Evolutionary conservation across 2,888 invertebrate genomes (phyloP), one percentile per base, ranked within the genome.

Genomic region (Dermolepida albohirtum): DNA sequence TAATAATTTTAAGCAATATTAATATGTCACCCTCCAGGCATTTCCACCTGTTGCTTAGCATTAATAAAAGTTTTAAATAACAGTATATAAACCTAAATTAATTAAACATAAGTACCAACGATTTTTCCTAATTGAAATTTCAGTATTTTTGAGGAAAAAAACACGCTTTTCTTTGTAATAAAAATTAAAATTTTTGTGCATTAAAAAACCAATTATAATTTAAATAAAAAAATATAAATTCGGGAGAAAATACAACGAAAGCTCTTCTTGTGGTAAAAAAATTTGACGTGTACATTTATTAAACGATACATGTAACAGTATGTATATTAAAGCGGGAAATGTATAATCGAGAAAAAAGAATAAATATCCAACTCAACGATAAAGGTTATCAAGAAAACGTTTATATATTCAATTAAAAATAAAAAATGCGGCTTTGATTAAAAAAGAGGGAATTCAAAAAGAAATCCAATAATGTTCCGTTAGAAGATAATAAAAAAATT

Each of bases 331-430:
- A 54, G 17, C 14, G 5, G 54, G 16, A 11, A 54, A 40, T 17
- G 12, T 27, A 52, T 34, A 52, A 52, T 52, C 16, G 40, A 40
- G 17, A 54, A 7, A 40, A 54, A 52, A 54, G 16, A 54, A 54
- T 16, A 17, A 40, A 54, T 14, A 54, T 47, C 8, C 5, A 16
- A 8, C 44, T 29, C 59, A 59, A 44, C 59, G 44, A 59, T 59
- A 44, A 44, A 59, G 59, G 44, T 34, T 41, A 40, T 54, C 44
- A 44, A 59, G 59, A 59, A 59, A 44, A 27, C 59, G 59, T 22
- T 59, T 44, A 44, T 59, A 59, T 59, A 59, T 59, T 59, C 59
- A 59, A 59, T 59, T 44, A 59, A 59, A 55, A 59, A 59, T 44
- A 44, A 59, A 44, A 59, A 59, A 59, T 59, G 43, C 59, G 59